These are phyloP conservation scores for Collichthys lucidus DNA, from an alignment of 2,113 vertebrate species.

Conservation along the genomic window DNA sequence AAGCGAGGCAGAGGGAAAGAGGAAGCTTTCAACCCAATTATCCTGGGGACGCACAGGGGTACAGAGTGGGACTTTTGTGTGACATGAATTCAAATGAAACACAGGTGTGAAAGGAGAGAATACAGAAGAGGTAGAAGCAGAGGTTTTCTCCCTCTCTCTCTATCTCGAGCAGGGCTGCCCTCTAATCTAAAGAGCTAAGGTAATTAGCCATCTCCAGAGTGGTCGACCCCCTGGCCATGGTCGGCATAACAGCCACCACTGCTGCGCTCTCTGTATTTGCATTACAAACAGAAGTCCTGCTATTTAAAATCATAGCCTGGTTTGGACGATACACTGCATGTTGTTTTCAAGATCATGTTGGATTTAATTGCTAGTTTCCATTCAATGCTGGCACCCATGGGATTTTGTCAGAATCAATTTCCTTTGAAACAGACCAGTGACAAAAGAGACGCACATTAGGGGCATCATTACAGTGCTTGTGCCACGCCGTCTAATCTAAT, in stretches of 20 bases:
- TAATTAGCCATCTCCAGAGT: constrained; percentile 72
- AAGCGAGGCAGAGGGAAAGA: constrained; percentile 47
- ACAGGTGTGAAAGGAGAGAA: constrained; percentile 55
- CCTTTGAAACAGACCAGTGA: constrained; percentile 69
- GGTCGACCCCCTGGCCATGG: constrained; percentile 42
- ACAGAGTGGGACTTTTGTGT: constrained; percentile 76
- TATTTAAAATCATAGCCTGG: constrained; percentile 66
- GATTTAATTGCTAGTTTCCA: constrained; percentile 76
- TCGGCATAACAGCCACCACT: constrained; percentile 42
- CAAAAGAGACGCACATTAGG: constrained; percentile 69
- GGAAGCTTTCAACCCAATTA: constrained; percentile 83
- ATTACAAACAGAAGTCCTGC: constrained; percentile 71
- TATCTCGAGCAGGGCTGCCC: constrained; percentile 49
- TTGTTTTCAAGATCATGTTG: constrained; percentile 70
- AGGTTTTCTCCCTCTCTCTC: constrained; percentile 48
- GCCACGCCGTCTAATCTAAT: constrained; percentile 61
- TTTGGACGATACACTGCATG: constrained; percentile 57
- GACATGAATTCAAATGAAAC: constrained; percentile 83
- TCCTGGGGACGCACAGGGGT: constrained; percentile 71
- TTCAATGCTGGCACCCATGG: constrained; percentile 71
- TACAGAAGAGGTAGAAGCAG: constrained; percentile 57
- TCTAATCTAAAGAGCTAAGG: constrained; percentile 67
- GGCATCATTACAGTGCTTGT: constrained; percentile 60
- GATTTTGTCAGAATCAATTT: constrained; percentile 72
- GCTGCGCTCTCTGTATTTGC: constrained; percentile 62